Conservation (phyloP, 1,140 invertebrate genomes). For the Eubasilissa regina region DNA sequence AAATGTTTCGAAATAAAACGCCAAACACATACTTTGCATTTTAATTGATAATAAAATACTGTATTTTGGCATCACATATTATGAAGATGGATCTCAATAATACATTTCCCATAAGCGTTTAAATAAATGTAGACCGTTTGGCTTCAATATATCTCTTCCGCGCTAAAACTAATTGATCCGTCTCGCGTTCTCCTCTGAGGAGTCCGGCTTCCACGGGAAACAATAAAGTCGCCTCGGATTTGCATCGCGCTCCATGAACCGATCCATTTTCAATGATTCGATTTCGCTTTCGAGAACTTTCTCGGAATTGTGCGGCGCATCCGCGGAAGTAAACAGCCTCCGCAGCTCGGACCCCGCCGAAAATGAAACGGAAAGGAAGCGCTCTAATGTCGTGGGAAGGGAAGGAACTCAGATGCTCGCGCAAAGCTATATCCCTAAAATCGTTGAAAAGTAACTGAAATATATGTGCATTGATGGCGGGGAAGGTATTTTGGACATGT, state of each 20-base stretch:
- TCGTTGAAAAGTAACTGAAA: conserved; percentile 9
- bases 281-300: neutral
- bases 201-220: neutral
- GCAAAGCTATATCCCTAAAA: neutral
- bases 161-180: no score
- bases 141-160: no score
- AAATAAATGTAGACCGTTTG: no score
- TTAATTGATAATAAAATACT: conserved; percentile 8
- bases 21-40: conserved; percentile 5
- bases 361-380: neutral
- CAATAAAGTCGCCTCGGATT: neutral
- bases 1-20: neutral
- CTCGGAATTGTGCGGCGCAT: neutral
- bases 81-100: neutral
- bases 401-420: neutral
- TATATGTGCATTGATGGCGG: neutral
- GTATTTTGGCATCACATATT: conserved; percentile 9
- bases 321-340: neutral
- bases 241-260: neutral
- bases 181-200: no score
- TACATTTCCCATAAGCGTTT: neutral
- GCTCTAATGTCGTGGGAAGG: neutral
- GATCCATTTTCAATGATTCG: neutral
- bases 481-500: neutral
- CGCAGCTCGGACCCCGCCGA: neutral